A percentile compares a stretch with the other conserved stretches of the same genome.
phyloP scores from a whole-genome alignment of 1,140 invertebrate species.

The Cryptotermes secundus region DNA sequence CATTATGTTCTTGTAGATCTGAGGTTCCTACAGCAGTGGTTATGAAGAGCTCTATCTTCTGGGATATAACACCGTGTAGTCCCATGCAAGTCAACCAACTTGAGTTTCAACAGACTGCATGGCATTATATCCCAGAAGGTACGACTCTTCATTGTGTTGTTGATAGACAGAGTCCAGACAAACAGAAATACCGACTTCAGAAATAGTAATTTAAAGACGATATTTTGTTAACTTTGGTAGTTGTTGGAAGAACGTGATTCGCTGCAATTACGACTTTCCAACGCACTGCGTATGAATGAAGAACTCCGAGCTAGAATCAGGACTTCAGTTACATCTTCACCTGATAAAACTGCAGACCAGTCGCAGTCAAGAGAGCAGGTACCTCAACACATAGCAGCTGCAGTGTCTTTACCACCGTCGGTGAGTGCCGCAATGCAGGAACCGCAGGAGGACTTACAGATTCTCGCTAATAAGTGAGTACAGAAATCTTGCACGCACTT shows the following conservation, averaged over 20 bases:
- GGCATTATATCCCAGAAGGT: too few species aligned
- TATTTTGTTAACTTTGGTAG: conserved; percentile 40
- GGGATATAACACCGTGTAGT: too few species aligned
- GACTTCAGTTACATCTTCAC: neutral
- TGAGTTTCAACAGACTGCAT: too few species aligned
- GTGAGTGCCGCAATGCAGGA: neutral
- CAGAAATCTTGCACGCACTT: neutral
- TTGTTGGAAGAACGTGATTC: conserved; percentile 82
- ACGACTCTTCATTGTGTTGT: too few species aligned
- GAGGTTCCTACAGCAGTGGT: too few species aligned
- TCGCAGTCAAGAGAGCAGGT: neutral
- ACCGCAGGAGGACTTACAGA: conserved; percentile 26
- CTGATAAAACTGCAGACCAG: neutral
- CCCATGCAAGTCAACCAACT: too few species aligned
- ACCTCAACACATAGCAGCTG: neutral
- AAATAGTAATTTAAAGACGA: too few species aligned
- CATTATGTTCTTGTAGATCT: too few species aligned
- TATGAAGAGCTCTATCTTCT: too few species aligned
- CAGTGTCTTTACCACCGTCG: too few species aligned
- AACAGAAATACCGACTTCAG: too few species aligned
- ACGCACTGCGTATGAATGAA: conserved; percentile 72
- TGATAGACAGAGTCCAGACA: too few species aligned
- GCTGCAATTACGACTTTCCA: conserved; percentile 76
- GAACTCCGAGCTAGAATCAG: conserved; percentile 42
- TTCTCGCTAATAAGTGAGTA: conserved; percentile 33